Base-by-base conservation (phyloP, 1,140 invertebrate genomes). In the Pseudachorutes palmiensis region DNA sequence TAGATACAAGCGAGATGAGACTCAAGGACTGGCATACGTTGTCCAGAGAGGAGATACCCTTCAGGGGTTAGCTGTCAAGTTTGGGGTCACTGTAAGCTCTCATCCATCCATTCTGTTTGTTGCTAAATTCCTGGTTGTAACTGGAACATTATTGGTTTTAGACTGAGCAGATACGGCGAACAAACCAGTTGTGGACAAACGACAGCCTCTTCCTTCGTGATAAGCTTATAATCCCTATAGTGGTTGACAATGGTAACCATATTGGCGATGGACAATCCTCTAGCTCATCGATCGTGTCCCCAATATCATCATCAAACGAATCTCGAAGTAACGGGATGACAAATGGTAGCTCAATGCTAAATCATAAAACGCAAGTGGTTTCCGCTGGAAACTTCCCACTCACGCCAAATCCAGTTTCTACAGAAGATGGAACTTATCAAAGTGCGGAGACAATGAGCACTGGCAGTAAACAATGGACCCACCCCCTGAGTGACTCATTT, bases 61-160 rank as follows among this genome's bases (percentile, higher is more conserved):
- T 66, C 90, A 93, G 82, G 92, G 92, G 74, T 87, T 96, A 71
- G 90, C 92, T 28, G 82, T 95, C 32, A 93, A 90, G 83, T 94
- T 94, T 81, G 88, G 90, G 76, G 88, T 91, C 73, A 91, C 91
- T 76, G 92, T 95, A 83, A 84, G 87, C 24, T n/a, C 66, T 1
- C 32, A 26, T 41, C 29, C n/a, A 51, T 26, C 31, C 67, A 61
- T 57, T 69, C 58, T 26, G 66, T 28, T 55, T 65, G 32, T 36
- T 41, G 70, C 12, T 64, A 74, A 74, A 62, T 62, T 29, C 24
- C 30, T 5, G 32, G 36, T 63, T 2, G 32, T 36, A 60, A 28
- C 45, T 33, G 12, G 1, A 72, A 14, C 1, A 64, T 32, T 58
- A 48, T 67, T 64, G 55, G 28, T 82, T 83, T 49, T 78, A 94